A percentile compares a stretch with the other conserved stretches of the same genome.
Evolutionary conservation across 1,140 invertebrate genomes (phyloP).

Genomic region (Aphelenchoides fujianensis): DNA sequence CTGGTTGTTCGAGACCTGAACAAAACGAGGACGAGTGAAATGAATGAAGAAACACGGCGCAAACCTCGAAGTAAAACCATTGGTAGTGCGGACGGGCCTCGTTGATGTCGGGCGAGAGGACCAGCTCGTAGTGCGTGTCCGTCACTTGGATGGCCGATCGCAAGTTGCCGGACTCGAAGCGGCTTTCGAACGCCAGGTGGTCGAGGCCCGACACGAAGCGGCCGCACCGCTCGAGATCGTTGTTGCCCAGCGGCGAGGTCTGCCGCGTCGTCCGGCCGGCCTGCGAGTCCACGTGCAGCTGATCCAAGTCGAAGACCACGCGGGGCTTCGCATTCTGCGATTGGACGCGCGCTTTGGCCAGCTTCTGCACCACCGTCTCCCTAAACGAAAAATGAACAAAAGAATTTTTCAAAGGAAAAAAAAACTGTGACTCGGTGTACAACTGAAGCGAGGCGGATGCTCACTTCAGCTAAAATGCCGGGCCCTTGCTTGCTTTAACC

Average conservation of each 20-base stretch:
- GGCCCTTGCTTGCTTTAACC: constrained; percentile 7
- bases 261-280: constrained; percentile 7
- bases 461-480: background rate
- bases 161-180: constrained; percentile 92
- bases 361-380: constrained; percentile 41
- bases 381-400: constrained; percentile 4
- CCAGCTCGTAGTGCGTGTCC: constrained; percentile 83
- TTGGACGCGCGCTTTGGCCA: constrained; percentile 24
- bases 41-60: background rate
- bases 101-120: constrained; percentile 83
- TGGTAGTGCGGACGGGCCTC: constrained; percentile 74
- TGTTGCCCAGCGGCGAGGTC: constrained; percentile 24
- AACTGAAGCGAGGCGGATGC: background rate
- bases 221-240: constrained; percentile 51
- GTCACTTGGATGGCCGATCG: constrained; percentile 87
- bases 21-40: no score
- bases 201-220: constrained; percentile 65
- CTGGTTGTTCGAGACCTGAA: constrained; percentile 76
- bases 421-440: constrained; percentile 8
- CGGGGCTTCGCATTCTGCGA: constrained; percentile 15
- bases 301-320: constrained; percentile 75
- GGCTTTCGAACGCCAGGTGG: constrained; percentile 80
- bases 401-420: background rate
- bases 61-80: constrained; percentile 81
- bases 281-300: constrained; percentile 54